These are phyloP conservation scores for Carpatolechia fugitivella DNA, from an alignment of 2,888 invertebrate species.

Conservation along the genomic window DNA sequence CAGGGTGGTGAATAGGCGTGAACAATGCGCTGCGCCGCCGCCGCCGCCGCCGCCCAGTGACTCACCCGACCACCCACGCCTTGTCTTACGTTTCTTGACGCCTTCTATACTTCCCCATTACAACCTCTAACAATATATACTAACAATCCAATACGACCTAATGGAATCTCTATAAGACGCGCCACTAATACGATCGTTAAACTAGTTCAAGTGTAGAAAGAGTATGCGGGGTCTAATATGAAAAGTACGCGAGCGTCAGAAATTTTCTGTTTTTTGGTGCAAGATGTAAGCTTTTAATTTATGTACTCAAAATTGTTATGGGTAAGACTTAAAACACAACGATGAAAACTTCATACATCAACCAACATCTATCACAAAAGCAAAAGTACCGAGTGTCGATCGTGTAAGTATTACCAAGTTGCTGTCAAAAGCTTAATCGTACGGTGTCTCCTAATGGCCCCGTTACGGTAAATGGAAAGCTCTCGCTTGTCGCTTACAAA, in stretches of 20 bases:
- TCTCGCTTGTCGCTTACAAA: conserved; percentile 9
- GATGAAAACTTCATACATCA: neutral
- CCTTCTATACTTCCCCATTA: conserved; percentile 25
- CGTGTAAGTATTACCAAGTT: conserved; percentile 8
- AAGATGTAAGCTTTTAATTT: too few relatives aligned
- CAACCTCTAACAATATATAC: conserved; percentile 17
- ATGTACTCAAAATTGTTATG: too few relatives aligned
- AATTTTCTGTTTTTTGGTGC: too few relatives aligned
- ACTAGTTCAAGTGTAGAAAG: conserved; percentile 8
- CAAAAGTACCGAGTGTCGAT: neutral
- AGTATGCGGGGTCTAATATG: too few relatives aligned
- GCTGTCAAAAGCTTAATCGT: conserved; percentile 19
- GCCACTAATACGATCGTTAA: conserved; percentile 10
- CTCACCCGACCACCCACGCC: conserved; percentile 43
- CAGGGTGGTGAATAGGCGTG: conserved; percentile 52
- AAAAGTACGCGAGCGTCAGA: too few relatives aligned
- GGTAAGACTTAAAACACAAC: too few relatives aligned
- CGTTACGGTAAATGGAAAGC: conserved; percentile 20
- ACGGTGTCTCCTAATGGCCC: conserved; percentile 18
- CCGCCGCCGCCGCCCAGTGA: conserved; percentile 35
- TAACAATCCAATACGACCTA: conserved; percentile 13
- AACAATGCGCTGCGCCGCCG: conserved; percentile 41
- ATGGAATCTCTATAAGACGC: conserved; percentile 6
- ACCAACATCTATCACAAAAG: neutral
- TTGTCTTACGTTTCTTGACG: conserved; percentile 14